Percentiles rank a stretch among this genome's conserved stretches.
phyloP scores from a whole-genome alignment of 2,113 vertebrate species.

The Pterocles orientalis region DNA sequence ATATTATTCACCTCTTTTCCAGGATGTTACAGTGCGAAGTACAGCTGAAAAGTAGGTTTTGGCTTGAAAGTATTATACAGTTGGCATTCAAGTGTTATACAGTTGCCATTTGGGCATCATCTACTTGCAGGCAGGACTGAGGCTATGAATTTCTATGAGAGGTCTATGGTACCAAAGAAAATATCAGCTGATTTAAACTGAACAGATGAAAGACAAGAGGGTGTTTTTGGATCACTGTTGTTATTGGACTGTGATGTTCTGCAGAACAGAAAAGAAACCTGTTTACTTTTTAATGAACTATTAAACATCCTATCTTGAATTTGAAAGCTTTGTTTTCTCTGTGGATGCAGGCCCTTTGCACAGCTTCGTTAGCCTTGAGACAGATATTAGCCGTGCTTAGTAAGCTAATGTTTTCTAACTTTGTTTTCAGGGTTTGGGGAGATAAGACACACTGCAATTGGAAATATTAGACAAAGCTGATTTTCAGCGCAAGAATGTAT shows the following conservation, averaged over 20 bases:
- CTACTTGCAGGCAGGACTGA: not conserved
- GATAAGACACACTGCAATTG: not conserved
- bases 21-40: not conserved
- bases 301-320: not conserved
- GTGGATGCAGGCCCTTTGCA: not conserved
- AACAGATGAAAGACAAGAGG: not conserved
- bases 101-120: not conserved
- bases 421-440: not conserved
- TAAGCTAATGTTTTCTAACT: not conserved
- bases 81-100: not conserved
- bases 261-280: not conserved
- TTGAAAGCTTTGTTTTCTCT: not conserved
- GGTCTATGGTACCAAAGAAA: not conserved
- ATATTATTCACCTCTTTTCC: not conserved
- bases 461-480: constrained; percentile 41
- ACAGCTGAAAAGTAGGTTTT: not conserved
- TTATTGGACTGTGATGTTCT: not conserved
- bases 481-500: constrained; percentile 1
- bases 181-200: not conserved
- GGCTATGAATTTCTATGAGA: not conserved
- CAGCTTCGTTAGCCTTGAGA: not conserved
- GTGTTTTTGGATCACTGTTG: not conserved
- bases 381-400: not conserved
- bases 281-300: not conserved
- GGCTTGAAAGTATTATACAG: not conserved